phyloP scores from a whole-genome alignment of 2,888 invertebrate genomes.

The Lydus trimaculatus region DNA sequence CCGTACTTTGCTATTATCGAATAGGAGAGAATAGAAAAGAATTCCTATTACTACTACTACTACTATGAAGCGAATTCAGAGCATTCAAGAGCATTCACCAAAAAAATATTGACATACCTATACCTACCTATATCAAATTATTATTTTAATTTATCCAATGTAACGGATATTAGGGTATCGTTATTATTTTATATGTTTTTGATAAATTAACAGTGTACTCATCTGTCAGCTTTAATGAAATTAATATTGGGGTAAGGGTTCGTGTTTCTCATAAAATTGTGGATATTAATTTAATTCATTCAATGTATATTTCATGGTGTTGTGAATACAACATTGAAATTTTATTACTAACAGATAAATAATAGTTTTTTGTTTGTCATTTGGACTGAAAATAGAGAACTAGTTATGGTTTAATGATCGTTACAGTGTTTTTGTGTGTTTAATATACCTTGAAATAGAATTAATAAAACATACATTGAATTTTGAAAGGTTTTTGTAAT shows the following conservation, averaged over 20 bases:
- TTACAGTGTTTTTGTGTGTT: neutral
- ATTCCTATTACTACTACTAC: too few species aligned
- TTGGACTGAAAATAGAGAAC: neutral
- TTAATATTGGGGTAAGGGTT: neutral
- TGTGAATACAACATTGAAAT: neutral
- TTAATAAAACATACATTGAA: neutral
- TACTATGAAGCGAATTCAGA: neutral
- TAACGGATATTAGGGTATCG: neutral
- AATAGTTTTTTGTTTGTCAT: neutral
- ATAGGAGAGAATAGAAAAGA: neutral
- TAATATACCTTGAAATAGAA: neutral
- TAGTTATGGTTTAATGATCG: constrained; percentile 9
- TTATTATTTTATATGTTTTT: neutral
- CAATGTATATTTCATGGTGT: neutral
- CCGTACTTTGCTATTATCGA: neutral
- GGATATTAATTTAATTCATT: neutral
- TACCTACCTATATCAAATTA: neutral
- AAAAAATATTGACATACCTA: neutral
- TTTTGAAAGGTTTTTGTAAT: too few species aligned
- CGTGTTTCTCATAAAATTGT: neutral
- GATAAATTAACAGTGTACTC: too few species aligned
- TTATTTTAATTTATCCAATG: neutral
- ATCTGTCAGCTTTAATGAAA: too few species aligned
- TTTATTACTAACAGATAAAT: neutral
- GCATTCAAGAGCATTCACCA: neutral